These are phyloP conservation scores for Gouania willdenowi DNA, from an alignment of 2,797 vertebrate genomes.

Conservation along the genomic window DNA sequence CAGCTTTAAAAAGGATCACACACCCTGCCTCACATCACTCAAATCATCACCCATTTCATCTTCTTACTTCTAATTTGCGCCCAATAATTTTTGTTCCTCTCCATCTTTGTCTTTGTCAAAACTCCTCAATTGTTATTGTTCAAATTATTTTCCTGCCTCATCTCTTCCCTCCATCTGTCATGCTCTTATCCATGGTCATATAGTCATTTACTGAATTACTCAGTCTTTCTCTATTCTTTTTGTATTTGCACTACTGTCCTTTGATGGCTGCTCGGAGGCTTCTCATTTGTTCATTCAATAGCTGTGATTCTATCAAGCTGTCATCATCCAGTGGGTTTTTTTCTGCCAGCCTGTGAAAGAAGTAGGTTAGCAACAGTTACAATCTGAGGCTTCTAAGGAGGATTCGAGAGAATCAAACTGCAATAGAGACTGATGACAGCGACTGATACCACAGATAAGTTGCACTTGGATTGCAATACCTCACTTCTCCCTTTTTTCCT, in stretches of 20 bases:
- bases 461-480: conserved; percentile 28
- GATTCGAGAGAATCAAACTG: conserved; percentile 21
- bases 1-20: conserved; percentile 43
- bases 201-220: conserved; percentile 37
- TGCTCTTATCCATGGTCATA: conserved; percentile 17
- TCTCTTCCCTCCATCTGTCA: conserved; percentile 42
- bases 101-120: conserved; percentile 31
- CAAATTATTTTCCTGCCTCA: conserved; percentile 28
- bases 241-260: conserved; percentile 4
- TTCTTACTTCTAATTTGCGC: conserved; percentile 24
- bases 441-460: conserved; percentile 13
- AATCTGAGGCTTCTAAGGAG: not conserved
- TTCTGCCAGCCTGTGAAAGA: not conserved
- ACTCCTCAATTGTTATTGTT: conserved; percentile 32
- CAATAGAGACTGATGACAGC: conserved; percentile 12
- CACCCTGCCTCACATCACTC: conserved; percentile 22
- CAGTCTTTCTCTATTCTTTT: conserved; percentile 12
- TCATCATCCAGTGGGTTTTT: conserved; percentile 12
- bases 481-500: conserved; percentile 9
- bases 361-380: not conserved
- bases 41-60: conserved; percentile 48
- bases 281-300: conserved; percentile 31
- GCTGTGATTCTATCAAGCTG: conserved; percentile 1
- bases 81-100: conserved; percentile 24
- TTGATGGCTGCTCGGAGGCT: conserved; percentile 8